Evolutionary conservation across 2,797 vertebrate genomes (phyloP).

Genomic region (Limnodromus scolopaceus): DNA sequence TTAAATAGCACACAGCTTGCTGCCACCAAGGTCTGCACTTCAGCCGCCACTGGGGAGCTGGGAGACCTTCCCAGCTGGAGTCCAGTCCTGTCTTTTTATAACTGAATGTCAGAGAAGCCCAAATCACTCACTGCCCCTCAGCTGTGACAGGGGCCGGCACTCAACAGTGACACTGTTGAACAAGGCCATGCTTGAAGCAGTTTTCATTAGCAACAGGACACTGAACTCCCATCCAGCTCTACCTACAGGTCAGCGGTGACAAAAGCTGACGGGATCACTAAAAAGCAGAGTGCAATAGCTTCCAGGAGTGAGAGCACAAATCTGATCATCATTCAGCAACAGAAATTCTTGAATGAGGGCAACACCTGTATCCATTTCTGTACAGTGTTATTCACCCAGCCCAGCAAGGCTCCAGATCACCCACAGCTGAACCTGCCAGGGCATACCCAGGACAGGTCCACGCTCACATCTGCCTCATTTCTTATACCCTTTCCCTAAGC

Average conservation of each 20-base stretch:
- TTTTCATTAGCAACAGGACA: neutral
- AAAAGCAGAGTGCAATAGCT: neutral
- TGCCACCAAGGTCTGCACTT: neutral
- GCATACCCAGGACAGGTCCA: neutral
- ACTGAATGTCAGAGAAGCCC: neutral
- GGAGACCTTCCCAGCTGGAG: neutral
- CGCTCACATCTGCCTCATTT: neutral
- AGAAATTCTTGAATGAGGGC: neutral
- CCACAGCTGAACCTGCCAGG: neutral
- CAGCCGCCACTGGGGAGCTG: neutral
- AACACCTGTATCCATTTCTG: neutral
- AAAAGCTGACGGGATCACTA: neutral
- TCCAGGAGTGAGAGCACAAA: neutral
- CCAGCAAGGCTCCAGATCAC: neutral
- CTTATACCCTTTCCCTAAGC: neutral
- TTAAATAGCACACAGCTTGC: accelerated
- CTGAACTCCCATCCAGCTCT: neutral
- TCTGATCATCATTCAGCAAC: neutral
- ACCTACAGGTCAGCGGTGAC: neutral
- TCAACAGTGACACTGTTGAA: neutral
- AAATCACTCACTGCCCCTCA: neutral
- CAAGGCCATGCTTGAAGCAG: neutral
- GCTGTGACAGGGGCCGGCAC: neutral
- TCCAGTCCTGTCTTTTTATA: neutral
- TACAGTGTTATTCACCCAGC: neutral